Evolutionary conservation across 2,888 invertebrate species (phyloP), one percentile per base, ranked within the genome.

Genomic region (Brachyopa scutellaris): DNA sequence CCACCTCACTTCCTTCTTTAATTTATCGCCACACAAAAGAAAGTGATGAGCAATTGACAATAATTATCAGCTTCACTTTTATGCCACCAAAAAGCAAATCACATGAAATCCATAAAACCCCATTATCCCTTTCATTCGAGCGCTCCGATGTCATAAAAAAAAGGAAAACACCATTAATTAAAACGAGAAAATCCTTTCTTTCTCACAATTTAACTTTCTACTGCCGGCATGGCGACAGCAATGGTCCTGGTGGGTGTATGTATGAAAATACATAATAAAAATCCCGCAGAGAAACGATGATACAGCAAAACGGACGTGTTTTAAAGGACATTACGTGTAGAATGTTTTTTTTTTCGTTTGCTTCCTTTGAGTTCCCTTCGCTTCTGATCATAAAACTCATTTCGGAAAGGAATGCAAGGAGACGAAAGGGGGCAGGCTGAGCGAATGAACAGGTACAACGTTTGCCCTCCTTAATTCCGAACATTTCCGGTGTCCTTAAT

Each of bases 11-110:
- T 78, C 72, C 78, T 57, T 13, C 70, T 78, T 72, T 59, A 61
- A 78, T 78, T 70, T 72, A 72, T 69, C 57, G 33, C 40, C 55
- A 62, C 31, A 70, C 62, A 78, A 78, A 70, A 57, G 64, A 72
- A 73, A 73, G 73, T 80, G 80, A 80, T 74, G 74, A 62, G 74
- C 80, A 74, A 80, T 80, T 80, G 80, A 80, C 57, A 74, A 80
- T 69, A 74, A 80, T 74, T 74, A 74, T 64, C 79, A 74, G 33
- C 69, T 62, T 80, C 80, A 62, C 45, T 73, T 61, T 31, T 23
- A 26, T 26, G 40, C 38, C 23, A 5, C 26, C 40, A 9, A 9
- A 38, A 23, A 62, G 33, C 62, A 80, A 74, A 80, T 74, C 61
- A 51, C 62, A 59, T 15, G 49, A 69, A 69, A 80, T 80, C 80